Conservation (phyloP, 2,113 vertebrate genomes). For the Oncorhynchus mykiss region DNA sequence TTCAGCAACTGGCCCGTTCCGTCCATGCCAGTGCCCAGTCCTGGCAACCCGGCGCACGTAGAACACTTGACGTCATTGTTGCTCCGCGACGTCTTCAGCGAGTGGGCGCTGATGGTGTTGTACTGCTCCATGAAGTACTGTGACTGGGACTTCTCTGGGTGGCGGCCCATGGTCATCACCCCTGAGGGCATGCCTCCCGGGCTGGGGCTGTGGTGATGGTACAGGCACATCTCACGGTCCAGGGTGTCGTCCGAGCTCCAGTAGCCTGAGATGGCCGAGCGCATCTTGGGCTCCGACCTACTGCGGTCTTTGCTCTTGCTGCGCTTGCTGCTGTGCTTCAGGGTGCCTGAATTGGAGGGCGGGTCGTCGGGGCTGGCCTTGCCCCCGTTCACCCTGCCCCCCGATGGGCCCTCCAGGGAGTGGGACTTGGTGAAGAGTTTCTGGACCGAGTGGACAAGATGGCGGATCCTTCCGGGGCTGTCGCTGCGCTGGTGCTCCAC, state of each 20-base stretch:
- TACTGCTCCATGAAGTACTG: constrained; percentile 94
- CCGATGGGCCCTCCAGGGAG: constrained; percentile 80
- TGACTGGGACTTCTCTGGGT: constrained; percentile 81
- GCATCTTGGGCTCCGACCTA: constrained; percentile 89
- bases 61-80: constrained; percentile 82
- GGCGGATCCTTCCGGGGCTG: constrained; percentile 92
- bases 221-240: constrained; percentile 76
- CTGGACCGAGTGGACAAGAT: constrained; percentile 94
- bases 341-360: constrained; percentile 62
- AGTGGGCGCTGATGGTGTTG: constrained; percentile 92
- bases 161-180: constrained; percentile 92
- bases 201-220: constrained; percentile 71
- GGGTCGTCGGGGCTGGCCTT: constrained; percentile 73
- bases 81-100: constrained; percentile 92
- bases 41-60: constrained; percentile 68
- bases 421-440: constrained; percentile 91
- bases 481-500: constrained; percentile 90
- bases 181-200: constrained; percentile 73
- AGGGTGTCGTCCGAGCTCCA: constrained; percentile 94
- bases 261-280: constrained; percentile 90
- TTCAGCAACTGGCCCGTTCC: constrained; percentile 79
- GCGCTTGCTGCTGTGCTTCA: constrained; percentile 80
- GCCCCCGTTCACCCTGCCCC: constrained; percentile 63
- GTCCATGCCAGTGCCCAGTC: constrained; percentile 47
- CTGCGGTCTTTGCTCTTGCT: constrained; percentile 95